Evolutionary conservation across 2,797 vertebrate species (phyloP).

Genomic region (Eospalax fontanierii): DNA sequence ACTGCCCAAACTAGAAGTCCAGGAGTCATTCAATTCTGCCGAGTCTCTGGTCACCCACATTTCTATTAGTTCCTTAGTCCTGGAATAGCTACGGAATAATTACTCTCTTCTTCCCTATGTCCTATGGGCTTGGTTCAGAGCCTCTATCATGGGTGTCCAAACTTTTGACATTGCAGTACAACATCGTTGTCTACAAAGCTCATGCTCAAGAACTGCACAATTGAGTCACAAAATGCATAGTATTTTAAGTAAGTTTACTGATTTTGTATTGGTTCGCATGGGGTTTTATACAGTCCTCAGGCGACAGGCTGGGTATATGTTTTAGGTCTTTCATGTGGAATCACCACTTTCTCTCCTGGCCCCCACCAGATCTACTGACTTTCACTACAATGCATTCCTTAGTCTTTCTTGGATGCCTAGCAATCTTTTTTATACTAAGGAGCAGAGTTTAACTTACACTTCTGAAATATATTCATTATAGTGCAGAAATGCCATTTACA

Average conservation of each 20-base stretch:
- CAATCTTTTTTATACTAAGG: conserved; percentile 21
- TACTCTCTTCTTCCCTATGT: not conserved
- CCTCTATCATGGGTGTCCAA: not conserved
- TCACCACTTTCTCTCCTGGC: not conserved
- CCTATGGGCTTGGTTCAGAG: not conserved
- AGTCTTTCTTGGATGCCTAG: not conserved
- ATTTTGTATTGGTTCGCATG: not conserved
- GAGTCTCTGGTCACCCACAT: not conserved
- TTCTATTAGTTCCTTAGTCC: not conserved
- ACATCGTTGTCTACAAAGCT: not conserved
- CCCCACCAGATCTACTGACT: not conserved
- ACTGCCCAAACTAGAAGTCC: conserved; percentile 26
- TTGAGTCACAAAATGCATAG: not conserved
- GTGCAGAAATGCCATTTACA: conserved; percentile 67
- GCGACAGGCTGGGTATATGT: not conserved
- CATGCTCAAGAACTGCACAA: not conserved
- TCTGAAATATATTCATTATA: conserved; percentile 57
- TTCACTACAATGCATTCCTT: not conserved
- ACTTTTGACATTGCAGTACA: not conserved
- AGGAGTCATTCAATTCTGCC: not conserved
- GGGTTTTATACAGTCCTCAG: not conserved
- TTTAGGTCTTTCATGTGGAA: not conserved
- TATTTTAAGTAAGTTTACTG: not conserved
- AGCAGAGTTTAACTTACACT: conserved; percentile 59
- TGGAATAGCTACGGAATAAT: not conserved